phyloP scores from a whole-genome alignment of 2,888 invertebrate genomes.

The Cetonia aurata region DNA sequence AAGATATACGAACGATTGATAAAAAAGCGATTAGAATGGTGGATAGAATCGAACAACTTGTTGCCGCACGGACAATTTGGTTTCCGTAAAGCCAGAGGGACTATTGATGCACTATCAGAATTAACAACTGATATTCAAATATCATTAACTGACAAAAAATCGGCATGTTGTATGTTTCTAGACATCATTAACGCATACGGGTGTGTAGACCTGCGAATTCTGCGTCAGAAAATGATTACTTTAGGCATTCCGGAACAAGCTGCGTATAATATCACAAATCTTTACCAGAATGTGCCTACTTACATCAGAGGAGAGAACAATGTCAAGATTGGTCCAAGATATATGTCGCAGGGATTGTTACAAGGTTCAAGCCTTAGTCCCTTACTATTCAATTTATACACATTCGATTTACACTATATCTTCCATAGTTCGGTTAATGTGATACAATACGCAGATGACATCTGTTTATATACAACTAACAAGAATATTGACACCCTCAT shows the following conservation, averaged over 20 bases:
- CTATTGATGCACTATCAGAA: conserved; percentile 14
- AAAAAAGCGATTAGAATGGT: conserved; percentile 27
- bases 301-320: not conserved
- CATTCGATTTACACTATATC: not conserved
- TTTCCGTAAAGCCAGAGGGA: conserved; percentile 10
- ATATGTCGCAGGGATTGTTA: not conserved
- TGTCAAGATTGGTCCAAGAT: conserved; percentile 8
- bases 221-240: not conserved
- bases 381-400: conserved; percentile 1
- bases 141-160: not conserved
- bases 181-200: conserved; percentile 4
- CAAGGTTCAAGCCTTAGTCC: conserved; percentile 15
- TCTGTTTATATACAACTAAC: not conserved
- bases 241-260: not conserved
- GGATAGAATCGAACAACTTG: conserved; percentile 21
- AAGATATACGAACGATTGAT: conserved; percentile 25
- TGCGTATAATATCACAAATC: not conserved
- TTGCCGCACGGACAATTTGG: conserved; percentile 5
- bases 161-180: not conserved
- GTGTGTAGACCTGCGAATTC: not conserved
- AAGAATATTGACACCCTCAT: not conserved
- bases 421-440: not conserved
- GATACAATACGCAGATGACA: conserved; percentile 8
- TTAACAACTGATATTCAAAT: conserved; percentile 9
- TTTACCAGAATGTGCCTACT: not conserved